Evolutionary conservation across 2,113 vertebrate species (phyloP), one percentile per base, ranked within the genome.

Genomic region (Calidris pygmaea): DNA sequence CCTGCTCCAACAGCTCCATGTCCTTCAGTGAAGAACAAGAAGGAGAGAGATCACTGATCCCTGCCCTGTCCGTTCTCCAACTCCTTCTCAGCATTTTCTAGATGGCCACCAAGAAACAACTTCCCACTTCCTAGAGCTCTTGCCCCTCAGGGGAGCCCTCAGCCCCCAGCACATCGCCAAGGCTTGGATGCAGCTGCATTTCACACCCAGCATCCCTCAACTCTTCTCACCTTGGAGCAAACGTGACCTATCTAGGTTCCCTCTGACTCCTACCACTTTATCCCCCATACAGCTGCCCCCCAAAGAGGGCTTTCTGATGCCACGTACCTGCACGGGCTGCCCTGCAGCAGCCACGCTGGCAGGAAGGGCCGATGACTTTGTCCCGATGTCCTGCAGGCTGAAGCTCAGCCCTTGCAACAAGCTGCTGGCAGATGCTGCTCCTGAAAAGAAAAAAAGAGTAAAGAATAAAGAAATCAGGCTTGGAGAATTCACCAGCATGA

Each of bases 361-460:
- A 14, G 99, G 97, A 76, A 99, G 95, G 84, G 97, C 97, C n/a
- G 98, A 91, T 32, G 98, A 77, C 97, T 99, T 99, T 93, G 98
- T 98, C 92, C 98, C 98, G 8, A 99, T 99, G 95, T 99, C 99
- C 98, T 99, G 99, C 77, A 99, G 98, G 95, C 99, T 99, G 98
- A 99, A 99, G 98, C 99, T 99, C 96, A 99, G 98, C 37, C 99
- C 99, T 93, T 99, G 99, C 14, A 99, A 98, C 73, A 99, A 98
- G 98, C 99, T 99, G 98, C 99, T 99, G 96, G 99, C 99, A 78
- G 99, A 99, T 29, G 99, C 94, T n/a, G 98, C 92, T 55, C 98
- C 99, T 99, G 63, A 2, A 8, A 41, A 29, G 4, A 53, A 53
- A 15, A 43, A 43, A 43, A 22, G 21, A 22, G 5, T 0, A 16